Evolutionary conservation across 1,140 invertebrate species (phyloP).

Genomic region (Sycobia sp.): DNA sequence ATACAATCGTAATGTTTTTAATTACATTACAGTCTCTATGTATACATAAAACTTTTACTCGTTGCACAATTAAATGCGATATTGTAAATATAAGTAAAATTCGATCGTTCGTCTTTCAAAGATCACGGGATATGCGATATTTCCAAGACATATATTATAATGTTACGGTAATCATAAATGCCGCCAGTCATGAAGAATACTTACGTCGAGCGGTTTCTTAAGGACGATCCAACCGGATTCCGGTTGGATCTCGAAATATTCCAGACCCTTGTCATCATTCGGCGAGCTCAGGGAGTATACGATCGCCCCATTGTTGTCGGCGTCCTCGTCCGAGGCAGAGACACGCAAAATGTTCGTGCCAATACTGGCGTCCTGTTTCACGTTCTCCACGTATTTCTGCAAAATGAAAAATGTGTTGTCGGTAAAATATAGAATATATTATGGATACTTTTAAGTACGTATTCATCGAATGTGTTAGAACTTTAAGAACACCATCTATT

Average conservation of each 20-base stretch:
- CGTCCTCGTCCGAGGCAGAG: slow-evolving; percentile 93
- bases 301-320: slow-evolving; percentile 94
- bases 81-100: too few relatives aligned
- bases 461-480: too few relatives aligned
- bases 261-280: slow-evolving; percentile 82
- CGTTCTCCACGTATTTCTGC: slow-evolving; percentile 95
- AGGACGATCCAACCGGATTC: slow-evolving; percentile 95
- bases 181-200: slow-evolving; percentile 61
- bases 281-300: slow-evolving; percentile 88
- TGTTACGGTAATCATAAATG: neutral
- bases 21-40: too few relatives aligned
- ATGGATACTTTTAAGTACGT: too few relatives aligned
- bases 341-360: slow-evolving; percentile 92
- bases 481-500: too few relatives aligned
- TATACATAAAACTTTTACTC: too few relatives aligned
- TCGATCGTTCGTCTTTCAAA: slow-evolving; percentile 20
- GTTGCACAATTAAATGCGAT: too few relatives aligned
- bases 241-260: slow-evolving; percentile 94
- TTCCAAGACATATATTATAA: neutral
- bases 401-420: too few relatives aligned
- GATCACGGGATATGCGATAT: neutral
- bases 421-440: too few relatives aligned
- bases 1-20: too few relatives aligned
- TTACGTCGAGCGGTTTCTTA: slow-evolving; percentile 93
- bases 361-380: slow-evolving; percentile 94